Percentiles rank a stretch among this genome's conserved stretches.
Evolutionary conservation across 2,113 vertebrate species (phyloP).

Genomic region (Platycercus adscitus): DNA sequence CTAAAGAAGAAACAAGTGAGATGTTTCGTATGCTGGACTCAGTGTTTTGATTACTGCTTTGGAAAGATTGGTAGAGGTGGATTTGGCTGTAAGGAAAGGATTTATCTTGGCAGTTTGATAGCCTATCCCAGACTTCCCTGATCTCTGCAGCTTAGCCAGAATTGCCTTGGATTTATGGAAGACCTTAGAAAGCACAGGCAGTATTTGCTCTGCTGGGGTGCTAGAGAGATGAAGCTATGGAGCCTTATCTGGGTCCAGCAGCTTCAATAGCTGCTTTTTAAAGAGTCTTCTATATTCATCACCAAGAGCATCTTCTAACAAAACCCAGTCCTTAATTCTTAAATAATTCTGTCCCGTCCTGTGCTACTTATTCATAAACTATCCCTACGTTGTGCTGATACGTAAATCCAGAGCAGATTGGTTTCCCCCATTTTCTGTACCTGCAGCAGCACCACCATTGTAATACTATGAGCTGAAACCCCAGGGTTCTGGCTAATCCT

Average conservation of each 20-base stretch:
- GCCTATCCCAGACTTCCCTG: neutral
- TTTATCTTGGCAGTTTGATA: conserved; percentile 1
- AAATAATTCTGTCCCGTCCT: neutral
- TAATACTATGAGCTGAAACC: neutral
- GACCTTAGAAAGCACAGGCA: neutral
- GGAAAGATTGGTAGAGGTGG: neutral
- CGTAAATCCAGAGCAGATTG: neutral
- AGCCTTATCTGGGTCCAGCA: conserved; percentile 13
- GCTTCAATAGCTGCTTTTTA: neutral
- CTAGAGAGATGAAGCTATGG: neutral
- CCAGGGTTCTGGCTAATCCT: neutral
- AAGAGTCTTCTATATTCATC: neutral
- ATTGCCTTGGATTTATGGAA: conserved; percentile 11
- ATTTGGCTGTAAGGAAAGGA: conserved; percentile 10
- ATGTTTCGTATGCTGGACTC: neutral
- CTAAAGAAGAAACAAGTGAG: neutral
- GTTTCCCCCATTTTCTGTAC: neutral
- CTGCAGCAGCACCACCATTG: neutral
- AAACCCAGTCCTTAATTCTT: neutral
- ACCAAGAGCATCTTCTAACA: neutral
- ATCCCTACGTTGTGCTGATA: neutral
- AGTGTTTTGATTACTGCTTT: neutral
- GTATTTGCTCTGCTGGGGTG: neutral
- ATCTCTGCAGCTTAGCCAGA: neutral
- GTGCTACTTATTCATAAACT: neutral